These are phyloP conservation scores for Spea bombifrons DNA, from an alignment of 2,113 vertebrate species.

Conservation along the genomic window DNA sequence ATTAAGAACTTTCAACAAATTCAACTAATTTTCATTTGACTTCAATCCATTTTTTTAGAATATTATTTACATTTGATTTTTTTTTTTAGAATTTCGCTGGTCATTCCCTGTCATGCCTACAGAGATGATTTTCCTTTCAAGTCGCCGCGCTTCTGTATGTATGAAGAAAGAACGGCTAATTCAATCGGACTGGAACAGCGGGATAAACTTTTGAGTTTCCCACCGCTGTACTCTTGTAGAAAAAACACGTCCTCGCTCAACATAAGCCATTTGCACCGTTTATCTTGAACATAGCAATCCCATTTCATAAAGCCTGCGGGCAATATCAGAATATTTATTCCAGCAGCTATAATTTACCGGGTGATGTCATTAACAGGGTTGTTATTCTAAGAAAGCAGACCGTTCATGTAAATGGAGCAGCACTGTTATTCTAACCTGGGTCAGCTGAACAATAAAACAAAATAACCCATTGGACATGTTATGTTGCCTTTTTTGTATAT, in stretches of 20 bases:
- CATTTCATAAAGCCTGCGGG: neutral
- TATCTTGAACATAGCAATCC: slow-evolving; percentile 36
- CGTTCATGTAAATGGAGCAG: neutral
- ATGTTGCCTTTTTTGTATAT: slow-evolving; percentile 2
- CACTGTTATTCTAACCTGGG: slow-evolving; percentile 5
- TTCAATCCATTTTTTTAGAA: too few relatives aligned
- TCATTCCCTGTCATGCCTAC: neutral
- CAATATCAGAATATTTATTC: neutral
- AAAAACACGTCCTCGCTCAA: slow-evolving; percentile 14
- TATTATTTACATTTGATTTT: neutral
- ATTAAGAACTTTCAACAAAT: too few relatives aligned
- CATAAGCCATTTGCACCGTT: slow-evolving; percentile 31
- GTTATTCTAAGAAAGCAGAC: slow-evolving; percentile 9
- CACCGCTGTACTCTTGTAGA: neutral
- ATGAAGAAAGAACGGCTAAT: slow-evolving; percentile 15
- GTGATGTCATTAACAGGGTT: slow-evolving; percentile 20
- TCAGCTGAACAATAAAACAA: slow-evolving; percentile 2
- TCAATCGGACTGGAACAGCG: slow-evolving; percentile 33
- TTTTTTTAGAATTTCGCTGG: neutral
- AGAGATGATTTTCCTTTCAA: too few relatives aligned
- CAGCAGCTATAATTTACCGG: neutral
- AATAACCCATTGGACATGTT: slow-evolving; percentile 10
- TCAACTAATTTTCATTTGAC: too few relatives aligned
- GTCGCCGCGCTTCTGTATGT: neutral
- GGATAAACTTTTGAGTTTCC: slow-evolving; percentile 20